Evolutionary conservation across 2,113 vertebrate genomes (phyloP), one percentile per base, ranked within the genome.

Genomic region (Rhadina sibilatrix): DNA sequence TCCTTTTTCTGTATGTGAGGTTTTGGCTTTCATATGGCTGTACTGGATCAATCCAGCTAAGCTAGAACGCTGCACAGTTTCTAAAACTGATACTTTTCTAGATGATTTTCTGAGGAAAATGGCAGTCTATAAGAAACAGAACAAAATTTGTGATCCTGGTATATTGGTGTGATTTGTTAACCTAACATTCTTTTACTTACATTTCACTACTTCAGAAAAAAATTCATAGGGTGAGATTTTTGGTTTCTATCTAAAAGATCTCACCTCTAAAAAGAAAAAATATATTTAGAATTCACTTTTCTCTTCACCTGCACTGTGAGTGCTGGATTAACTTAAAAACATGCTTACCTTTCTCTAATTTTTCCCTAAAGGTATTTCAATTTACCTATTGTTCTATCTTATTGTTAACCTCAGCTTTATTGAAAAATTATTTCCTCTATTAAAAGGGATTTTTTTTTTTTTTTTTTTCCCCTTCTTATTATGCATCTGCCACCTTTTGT

Each of bases 151-250:
- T 63, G 9, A 47, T 78, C 42, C 38, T 42, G 30, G 2, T 68
- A 21, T 38, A 47, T 9, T 59, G 15, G 3, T 47, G 47, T 27
- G 18, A 49, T 89, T 54, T 70, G 2, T 12, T 71, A 63, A 57
- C 5, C 6, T 38, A 75, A 78, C 0, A 0, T 31, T 75, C n/a
- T 61, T 46, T 21, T 27, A 46, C 5, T 63, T 70, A 15, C 0
- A 31, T 50, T 78, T 84, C 13, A 63, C 23, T 78, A 21, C 25
- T 80, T 78, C 30, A n/a, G 27, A 91, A 72, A 85, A 77, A 50
- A 35, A 66, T 52, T 57, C 5, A 1, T 18, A 61, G 9, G 38
- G 24, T 17, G 25, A 78, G 23, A 42, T 21, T 81, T 91, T 81
- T 69, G 0, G 60, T 57, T 69, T 61, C 23, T 80, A 3, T 74